Percentiles rank a stretch among this genome's conserved stretches.
Evolutionary conservation across 2,113 vertebrate species (phyloP).

Genomic region (Eptesicus fuscus): DNA sequence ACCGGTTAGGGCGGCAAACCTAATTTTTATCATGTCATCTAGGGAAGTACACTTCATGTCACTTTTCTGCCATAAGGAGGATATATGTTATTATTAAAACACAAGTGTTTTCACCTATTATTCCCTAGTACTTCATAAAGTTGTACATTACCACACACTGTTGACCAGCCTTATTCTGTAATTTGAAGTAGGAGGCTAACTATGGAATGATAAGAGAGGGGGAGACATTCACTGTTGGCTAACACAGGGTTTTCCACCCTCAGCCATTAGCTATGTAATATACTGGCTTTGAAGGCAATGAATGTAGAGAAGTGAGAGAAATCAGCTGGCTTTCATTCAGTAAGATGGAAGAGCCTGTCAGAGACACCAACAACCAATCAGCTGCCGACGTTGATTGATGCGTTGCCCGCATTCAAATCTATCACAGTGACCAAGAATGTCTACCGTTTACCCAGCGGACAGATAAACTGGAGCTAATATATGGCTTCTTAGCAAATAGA

Average conservation of each 20-base stretch:
- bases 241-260: slow-evolving; percentile 84
- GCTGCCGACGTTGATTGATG: slow-evolving; percentile 89
- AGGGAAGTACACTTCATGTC: not conserved
- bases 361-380: slow-evolving; percentile 96
- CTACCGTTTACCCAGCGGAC: slow-evolving; percentile 84
- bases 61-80: not conserved
- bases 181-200: slow-evolving; percentile 54
- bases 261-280: slow-evolving; percentile 85
- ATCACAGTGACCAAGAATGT: slow-evolving; percentile 89
- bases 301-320: slow-evolving; percentile 87
- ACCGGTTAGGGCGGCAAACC: not conserved
- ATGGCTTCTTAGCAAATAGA: slow-evolving; percentile 88
- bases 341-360: slow-evolving; percentile 91
- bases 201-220: slow-evolving; percentile 78
- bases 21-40: not conserved
- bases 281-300: slow-evolving; percentile 85
- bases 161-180: slow-evolving; percentile 46
- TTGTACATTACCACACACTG: not conserved
- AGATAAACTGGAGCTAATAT: slow-evolving; percentile 91
- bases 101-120: not conserved
- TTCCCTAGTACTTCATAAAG: not conserved
- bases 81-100: not conserved
- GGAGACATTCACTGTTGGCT: slow-evolving; percentile 78
- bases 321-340: slow-evolving; percentile 91
- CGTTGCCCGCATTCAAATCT: slow-evolving; percentile 88